A percentile compares a stretch with the other conserved stretches of the same genome.
Conservation (phyloP, 1,140 invertebrate genomes). For the Conus ventricosus region DNA sequence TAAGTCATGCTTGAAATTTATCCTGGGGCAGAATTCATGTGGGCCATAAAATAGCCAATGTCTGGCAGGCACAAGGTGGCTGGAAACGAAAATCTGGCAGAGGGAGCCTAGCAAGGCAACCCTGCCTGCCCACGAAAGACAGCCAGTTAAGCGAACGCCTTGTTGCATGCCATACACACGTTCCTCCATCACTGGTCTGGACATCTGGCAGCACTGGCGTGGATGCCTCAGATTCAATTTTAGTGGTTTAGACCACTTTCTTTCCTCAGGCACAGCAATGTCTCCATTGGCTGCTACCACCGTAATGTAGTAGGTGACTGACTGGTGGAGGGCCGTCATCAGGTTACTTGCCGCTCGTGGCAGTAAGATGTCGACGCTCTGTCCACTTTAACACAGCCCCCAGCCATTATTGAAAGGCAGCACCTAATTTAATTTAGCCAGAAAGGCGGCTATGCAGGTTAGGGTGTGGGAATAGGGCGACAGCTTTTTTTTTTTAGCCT, state of each 20-base stretch:
- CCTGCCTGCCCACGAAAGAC: no score
- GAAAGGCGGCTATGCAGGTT: no score
- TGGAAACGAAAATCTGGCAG: no score
- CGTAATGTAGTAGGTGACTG: conserved; percentile 10
- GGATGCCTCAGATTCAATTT: conserved; percentile 16
- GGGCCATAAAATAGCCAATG: no score
- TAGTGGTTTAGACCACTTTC: conserved; percentile 19
- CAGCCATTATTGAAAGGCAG: not conserved
- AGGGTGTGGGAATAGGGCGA: no score
- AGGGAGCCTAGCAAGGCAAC: no score
- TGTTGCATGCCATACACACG: conserved; percentile 28
- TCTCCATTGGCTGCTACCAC: not conserved
- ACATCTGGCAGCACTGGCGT: not conserved
- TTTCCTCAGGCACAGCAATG: conserved; percentile 17
- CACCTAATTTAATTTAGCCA: conserved; percentile 18
- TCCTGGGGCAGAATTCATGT: no score
- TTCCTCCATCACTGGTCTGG: conserved; percentile 14
- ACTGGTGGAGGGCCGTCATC: conserved; percentile 2
- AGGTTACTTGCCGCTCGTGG: not conserved
- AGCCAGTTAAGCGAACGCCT: no score
- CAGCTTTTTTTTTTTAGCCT: no score
- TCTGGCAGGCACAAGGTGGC: no score
- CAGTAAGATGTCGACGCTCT: not conserved
- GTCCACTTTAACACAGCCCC: not conserved
- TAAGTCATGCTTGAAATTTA: no score